phyloP scores from a whole-genome alignment of 2,888 invertebrate species.

The Hemaris fuciformis region DNA sequence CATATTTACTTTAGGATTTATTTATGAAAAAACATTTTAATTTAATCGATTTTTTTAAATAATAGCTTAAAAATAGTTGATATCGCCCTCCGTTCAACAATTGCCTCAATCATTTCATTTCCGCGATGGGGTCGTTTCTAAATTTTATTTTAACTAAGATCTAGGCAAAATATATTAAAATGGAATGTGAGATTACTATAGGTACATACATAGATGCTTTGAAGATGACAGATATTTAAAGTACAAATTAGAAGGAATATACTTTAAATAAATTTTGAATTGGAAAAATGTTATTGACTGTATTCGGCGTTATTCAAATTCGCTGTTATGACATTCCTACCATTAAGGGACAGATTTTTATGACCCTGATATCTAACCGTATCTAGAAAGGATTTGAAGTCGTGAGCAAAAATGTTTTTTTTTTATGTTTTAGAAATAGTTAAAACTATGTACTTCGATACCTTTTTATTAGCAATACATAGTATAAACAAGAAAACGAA shows the following conservation, averaged over 20 bases:
- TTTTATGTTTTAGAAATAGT: not conserved
- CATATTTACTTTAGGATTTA: too few relatives aligned
- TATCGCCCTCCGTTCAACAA: not conserved
- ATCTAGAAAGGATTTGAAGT: not conserved
- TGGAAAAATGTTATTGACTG: not conserved
- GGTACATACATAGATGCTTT: not conserved
- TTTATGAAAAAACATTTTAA: too few relatives aligned
- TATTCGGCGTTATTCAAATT: not conserved
- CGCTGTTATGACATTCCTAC: slow-evolving; percentile 1
- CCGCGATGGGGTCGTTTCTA: not conserved
- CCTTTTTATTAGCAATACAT: too few relatives aligned
- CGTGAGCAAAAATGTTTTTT: not conserved
- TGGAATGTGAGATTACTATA: not conserved
- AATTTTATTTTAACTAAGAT: not conserved
- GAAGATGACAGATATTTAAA: not conserved
- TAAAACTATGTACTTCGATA: too few relatives aligned
- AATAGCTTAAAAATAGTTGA: too few relatives aligned
- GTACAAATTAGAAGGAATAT: too few relatives aligned
- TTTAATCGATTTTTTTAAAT: too few relatives aligned
- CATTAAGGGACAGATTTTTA: slow-evolving; percentile 3
- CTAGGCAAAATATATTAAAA: not conserved
- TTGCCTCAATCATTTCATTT: not conserved
- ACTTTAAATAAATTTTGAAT: not conserved
- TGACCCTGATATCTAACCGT: slow-evolving; percentile 6
- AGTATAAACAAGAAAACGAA: too few relatives aligned